Evolutionary conservation across 2,888 invertebrate species (phyloP), one percentile per base, ranked within the genome.

Genomic region (Latrodectus elegans): DNA sequence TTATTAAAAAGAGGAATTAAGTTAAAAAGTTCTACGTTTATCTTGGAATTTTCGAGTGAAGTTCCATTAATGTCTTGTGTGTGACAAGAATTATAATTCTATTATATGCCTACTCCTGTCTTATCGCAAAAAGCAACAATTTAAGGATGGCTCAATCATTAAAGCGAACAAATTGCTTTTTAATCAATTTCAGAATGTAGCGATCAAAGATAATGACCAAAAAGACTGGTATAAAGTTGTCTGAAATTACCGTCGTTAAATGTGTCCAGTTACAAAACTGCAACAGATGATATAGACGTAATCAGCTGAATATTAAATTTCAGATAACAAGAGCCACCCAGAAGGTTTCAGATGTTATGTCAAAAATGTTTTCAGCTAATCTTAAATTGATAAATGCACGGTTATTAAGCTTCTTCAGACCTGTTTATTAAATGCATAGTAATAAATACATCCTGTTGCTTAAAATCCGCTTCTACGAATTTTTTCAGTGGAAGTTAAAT

Each of bases 111-210:
- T 12, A 60, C 12, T 12, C 12, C 10, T 60, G n/a, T 11, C 60
- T 60, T 60, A 60, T 60, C 60, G 11, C 12, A 60, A 6, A 60
- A 60, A 60, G 12, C 6, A 60, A 15, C 14, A 60, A 15, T 60
- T 60, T 15, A 60, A 60, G 60, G 60, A 60, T 60, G 60, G n/a
- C 60, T 15, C 60, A n/a, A 11, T 10, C 60, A 60, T 60, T 60
- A 60, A 60, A 60, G 60, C 10, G n/a, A 60, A 60, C 60, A 60
- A 60, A 60, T 60, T 60, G 60, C 60, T 60, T 60, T 60, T 60
- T 60, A 60, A 60, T 60, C 60, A 60, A 60, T 60, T 60, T 60
- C 60, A 60, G 60, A 60, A 60, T 60, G 14, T 15, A 60, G 60
- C n/a, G 60, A 12, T 60, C n/a, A 12, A n/a, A 60, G 60, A 60